Evolutionary conservation across 2,113 vertebrate genomes (phyloP).

Genomic region (Dermatemys mawii): DNA sequence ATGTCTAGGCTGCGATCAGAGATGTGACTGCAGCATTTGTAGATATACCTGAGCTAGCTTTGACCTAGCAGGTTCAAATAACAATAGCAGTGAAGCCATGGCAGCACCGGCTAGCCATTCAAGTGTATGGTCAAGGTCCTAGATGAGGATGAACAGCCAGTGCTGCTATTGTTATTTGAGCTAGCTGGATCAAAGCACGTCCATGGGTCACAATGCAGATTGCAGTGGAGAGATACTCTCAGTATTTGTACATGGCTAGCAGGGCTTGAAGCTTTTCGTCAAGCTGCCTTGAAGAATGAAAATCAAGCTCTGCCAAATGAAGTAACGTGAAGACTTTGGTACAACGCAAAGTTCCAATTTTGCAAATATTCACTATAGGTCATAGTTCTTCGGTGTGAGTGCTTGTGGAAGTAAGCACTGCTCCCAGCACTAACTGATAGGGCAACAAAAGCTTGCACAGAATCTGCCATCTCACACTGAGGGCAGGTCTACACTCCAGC

Average conservation of each 20-base stretch:
- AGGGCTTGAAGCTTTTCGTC: not conserved
- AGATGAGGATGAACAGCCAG: not conserved
- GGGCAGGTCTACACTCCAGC: no score
- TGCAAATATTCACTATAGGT: not conserved
- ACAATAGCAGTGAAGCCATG: not conserved
- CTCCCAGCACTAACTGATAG: fast-evolving
- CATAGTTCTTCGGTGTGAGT: fast-evolving
- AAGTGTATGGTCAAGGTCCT: not conserved
- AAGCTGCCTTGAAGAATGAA: not conserved
- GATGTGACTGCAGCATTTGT: not conserved
- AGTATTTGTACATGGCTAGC: fast-evolving
- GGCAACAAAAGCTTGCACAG: not conserved
- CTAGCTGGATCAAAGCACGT: not conserved
- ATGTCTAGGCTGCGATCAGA: not conserved
- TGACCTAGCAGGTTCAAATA: not conserved
- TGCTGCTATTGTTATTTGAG: not conserved
- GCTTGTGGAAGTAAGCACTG: fast-evolving
- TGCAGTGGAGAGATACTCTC: not conserved
- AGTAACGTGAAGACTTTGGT: not conserved
- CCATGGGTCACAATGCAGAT: not conserved
- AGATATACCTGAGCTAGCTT: not conserved
- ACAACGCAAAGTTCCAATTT: not conserved
- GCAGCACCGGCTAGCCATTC: not conserved
- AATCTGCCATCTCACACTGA: not conserved
- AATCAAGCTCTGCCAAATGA: not conserved